A percentile compares a stretch with the other conserved stretches of the same genome.
Conservation (phyloP, 2,888 invertebrate species). For the Protodeltote pygarga region DNA sequence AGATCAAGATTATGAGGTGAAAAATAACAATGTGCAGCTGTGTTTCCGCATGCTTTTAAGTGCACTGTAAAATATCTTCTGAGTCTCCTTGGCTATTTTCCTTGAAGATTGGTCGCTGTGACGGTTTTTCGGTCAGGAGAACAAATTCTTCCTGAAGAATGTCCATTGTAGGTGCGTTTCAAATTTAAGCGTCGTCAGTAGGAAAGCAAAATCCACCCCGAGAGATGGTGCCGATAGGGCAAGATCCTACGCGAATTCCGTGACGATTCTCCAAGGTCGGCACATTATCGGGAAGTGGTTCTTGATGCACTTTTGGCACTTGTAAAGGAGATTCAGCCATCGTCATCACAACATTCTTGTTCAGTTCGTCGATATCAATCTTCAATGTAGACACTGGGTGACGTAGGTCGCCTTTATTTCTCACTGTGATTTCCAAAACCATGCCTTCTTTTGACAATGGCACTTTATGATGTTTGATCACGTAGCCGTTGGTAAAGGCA, state of each 20-base stretch:
- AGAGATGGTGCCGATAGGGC: constrained; percentile 49
- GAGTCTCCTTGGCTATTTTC: too few relatives aligned
- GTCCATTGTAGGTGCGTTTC: neutral
- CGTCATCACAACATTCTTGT: constrained; percentile 21
- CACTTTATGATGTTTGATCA: constrained; percentile 27
- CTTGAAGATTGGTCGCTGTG: too few relatives aligned
- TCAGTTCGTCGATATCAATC: constrained; percentile 30
- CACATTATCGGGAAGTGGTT: neutral
- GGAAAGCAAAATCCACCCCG: constrained; percentile 54
- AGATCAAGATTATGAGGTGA: too few relatives aligned
- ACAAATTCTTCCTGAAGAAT: too few relatives aligned
- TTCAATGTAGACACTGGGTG: constrained; percentile 29
- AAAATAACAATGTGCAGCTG: too few relatives aligned
- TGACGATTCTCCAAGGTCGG: constrained; percentile 38
- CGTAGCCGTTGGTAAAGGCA: constrained; percentile 38
- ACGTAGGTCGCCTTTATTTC: constrained; percentile 19
- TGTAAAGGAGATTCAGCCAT: constrained; percentile 6
- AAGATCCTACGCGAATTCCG: constrained; percentile 38
- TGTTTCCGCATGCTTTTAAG: too few relatives aligned
- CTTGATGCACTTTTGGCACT: constrained; percentile 3
- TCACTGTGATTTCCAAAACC: constrained; percentile 43
- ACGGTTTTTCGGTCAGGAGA: too few relatives aligned
- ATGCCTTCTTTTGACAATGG: constrained; percentile 43
- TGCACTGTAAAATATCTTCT: too few relatives aligned
- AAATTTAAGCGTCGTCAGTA: constrained; percentile 24